Evolutionary conservation across 2,113 vertebrate species (phyloP), one percentile per base, ranked within the genome.

Genomic region (Pachyramphus minor): DNA sequence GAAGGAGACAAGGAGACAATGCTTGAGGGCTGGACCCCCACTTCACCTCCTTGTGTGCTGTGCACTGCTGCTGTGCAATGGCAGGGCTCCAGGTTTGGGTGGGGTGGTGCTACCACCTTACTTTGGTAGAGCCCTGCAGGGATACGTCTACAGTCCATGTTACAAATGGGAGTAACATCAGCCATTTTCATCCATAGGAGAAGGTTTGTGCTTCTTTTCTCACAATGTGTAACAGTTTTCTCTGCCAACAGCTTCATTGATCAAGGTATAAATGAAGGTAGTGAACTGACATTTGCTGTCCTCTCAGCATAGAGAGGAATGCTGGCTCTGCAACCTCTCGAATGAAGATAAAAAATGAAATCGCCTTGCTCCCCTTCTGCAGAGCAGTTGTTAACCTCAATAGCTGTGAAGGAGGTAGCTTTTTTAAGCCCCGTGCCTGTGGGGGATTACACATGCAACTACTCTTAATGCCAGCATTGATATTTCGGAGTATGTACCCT

Each of bases 1-100:
- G n/a, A n/a, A 84, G 35, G 44, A 76, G n/a, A 58, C 6, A 37
- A 62, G 25, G 0, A 0, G 6, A 27, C 17, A 33, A 9, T 39
- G 21, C 15, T 45, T 44, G 11, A 62, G 23, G 44, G 22, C 68
- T 81, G 39, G 18, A 45, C 47, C 15, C 7, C 12, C 39, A n/a
- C 37, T 18, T 53, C 45, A 77, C 7, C 24, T 62, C 45, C 28
- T 27, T 22, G 3, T n/a, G 28, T 55, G 31, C 56, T 87, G 9
- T 63, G 58, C 6, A 6, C 24, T 31, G 5, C 45, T 62, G 62
- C 42, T 21, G 3, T 22, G 68, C 3, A 8, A 35, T 8, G 59
- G 50, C 50, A 87, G 60, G 84, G 24, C n/a, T 74, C 13, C 11
- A 9, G 23, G 12, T 49, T 30, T 25, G 23, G 16, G 14, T 15